Evolutionary conservation across 2,113 vertebrate genomes (phyloP), one percentile per base, ranked within the genome.

Genomic region (Narcine bancroftii): DNA sequence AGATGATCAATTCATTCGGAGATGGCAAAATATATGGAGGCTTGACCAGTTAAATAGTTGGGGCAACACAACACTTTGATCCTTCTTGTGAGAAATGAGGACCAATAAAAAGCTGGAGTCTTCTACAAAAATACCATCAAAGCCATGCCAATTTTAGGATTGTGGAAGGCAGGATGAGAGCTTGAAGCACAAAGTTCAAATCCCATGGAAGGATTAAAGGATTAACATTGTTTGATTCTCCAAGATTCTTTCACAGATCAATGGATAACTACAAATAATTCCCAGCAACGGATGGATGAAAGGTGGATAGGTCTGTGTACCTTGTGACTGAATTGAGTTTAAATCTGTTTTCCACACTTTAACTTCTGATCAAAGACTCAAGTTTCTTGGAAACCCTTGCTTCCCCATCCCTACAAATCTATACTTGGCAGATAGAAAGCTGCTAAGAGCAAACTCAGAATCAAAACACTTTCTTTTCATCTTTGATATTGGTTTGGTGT

Each of bases 201-300:
- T 87, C 81, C 81, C 60, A 21, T 87, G 81, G 33, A 87, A 60
- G 81, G 81, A 63, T 87, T 87, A 87, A 87, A 63, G 53, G 81
- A 87, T 87, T 60, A 87, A 87, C 53, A 87, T 87, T 56, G 53
- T 87, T 87, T 87, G 56, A 87, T 87, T 87, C 81, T 63, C 53
- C 56, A 63, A 19, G n/a, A 21, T n/a, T n/a, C 81, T 87, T 87
- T 87, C 76, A 87, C n/a, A 60, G 81, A 63, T 63, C 81, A 87
- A 60, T 87, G 81, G n/a, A n/a, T 60, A 17, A 87, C 53, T 87
- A 87, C 81, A 87, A 87, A 87, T 53, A 60, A 87, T 60, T 87
- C 19, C 53, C 33, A 60, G 19, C 81, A 87, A 36, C 81, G 36
- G 81, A 63, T 63, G 53, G 81, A 60, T 60, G 33, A 60, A 63